Base-by-base conservation (phyloP, 2,113 vertebrate genomes). In the Aix galericulata region DNA sequence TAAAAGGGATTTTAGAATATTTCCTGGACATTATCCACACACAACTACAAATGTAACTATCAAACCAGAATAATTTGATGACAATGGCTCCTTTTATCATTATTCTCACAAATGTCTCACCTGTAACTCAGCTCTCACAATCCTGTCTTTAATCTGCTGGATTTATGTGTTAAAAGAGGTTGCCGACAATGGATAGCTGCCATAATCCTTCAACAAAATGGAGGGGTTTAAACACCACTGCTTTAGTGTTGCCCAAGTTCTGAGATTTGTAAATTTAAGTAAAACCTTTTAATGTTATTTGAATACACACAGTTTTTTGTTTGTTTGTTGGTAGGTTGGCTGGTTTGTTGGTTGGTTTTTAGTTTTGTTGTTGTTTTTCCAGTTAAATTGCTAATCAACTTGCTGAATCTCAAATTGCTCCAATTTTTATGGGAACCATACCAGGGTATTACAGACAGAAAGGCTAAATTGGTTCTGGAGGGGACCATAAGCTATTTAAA, bases 391-490 rank as follows among this genome's bases (percentile, higher is more conserved):
- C 79, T 76, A 91, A 95, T 92, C 91, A 83, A 96, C 90, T 95
- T 95, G 93, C 96, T 97, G 95, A 97, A 97, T 96, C 92, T 96
- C 64, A 97, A 96, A 98, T 96, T 96, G 93, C 60, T 95, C 93
- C 44, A 77, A 94, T 95, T 96, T 97, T 95, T 91, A 93, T 72
- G 96, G 96, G 94, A 97, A 96, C 42, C 67, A 87, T 96, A 94
- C 90, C 93, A 97, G 91, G 55, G 63, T 94, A 97, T 96, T 97
- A 97, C 93, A 96, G 92, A 91, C 74, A 97, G 97, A 98, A 98
- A 92, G 93, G 84, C 90, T 96, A 98, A 97, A 97, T 97, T 97
- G 94, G 95, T 98, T 97, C 96, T 97, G 86, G 88, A 96, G 90
- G 76, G 76, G 88, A 96, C 88, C 82, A 93, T 96, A 95, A 94